phyloP scores from a whole-genome alignment of 1,140 invertebrate genomes.

The Ceratosolen solmsi region DNA sequence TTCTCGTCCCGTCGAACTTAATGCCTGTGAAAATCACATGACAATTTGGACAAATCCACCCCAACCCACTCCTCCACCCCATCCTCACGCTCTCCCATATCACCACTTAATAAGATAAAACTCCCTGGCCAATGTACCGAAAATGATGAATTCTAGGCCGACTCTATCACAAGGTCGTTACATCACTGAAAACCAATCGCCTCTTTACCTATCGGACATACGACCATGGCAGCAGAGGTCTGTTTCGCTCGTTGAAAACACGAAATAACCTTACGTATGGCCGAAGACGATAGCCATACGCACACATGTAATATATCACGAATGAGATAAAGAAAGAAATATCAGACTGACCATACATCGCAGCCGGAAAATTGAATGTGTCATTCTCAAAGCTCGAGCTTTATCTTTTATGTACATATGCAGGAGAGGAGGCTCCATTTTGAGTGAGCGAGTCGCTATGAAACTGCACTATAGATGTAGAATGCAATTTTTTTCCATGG shows the following conservation, averaged over 20 bases:
- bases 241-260: too few relatives aligned
- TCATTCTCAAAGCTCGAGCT: neutral
- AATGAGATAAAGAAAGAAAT: neutral
- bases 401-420: conserved; percentile 20
- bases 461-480: neutral
- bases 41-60: neutral
- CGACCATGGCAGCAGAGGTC: too few relatives aligned
- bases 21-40: neutral
- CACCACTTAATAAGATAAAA: neutral
- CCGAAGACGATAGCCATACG: neutral
- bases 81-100: neutral
- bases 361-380: conserved; percentile 27
- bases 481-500: neutral
- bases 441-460: neutral
- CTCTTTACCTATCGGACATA: neutral
- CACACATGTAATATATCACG: neutral
- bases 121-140: neutral
- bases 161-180: neutral
- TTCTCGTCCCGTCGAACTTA: neutral
- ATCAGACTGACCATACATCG: neutral
- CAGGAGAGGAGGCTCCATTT: neutral
- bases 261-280: too few relatives aligned
- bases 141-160: conserved; percentile 6
- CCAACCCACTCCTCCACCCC: too few relatives aligned
- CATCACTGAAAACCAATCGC: neutral